Evolutionary conservation across 2,113 vertebrate genomes (phyloP).

Genomic region (Strix uralensis): DNA sequence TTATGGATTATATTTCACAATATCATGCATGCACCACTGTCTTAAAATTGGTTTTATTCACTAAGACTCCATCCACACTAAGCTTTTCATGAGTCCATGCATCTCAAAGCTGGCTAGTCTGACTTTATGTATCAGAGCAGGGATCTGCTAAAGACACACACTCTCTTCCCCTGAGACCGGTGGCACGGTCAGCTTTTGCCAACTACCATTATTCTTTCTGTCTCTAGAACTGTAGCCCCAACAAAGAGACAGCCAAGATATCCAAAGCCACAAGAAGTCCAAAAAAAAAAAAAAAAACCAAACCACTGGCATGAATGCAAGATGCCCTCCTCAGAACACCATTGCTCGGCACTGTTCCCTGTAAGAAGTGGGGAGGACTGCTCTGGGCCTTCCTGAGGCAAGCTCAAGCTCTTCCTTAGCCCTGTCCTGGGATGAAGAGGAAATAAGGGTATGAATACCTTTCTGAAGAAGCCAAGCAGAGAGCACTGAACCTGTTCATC

Average conservation of each 20-base stretch:
- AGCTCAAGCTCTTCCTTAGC: neutral
- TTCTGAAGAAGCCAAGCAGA: neutral
- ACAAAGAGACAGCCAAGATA: neutral
- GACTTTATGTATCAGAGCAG: neutral
- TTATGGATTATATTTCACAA: neutral
- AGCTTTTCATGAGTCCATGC: neutral
- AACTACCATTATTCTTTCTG: neutral
- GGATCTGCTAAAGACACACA: fast-evolving
- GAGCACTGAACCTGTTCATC: neutral
- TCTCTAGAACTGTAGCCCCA: neutral
- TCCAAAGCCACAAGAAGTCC: neutral
- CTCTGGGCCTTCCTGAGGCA: neutral
- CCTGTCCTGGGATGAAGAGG: neutral
- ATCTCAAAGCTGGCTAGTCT: neutral
- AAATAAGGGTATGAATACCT: neutral
- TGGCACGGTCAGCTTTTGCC: neutral
- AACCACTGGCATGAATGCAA: neutral
- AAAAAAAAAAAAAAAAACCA: neutral
- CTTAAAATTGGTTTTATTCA: neutral
- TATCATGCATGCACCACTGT: neutral
- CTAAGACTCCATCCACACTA: neutral
- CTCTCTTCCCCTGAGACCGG: neutral
- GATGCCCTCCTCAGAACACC: neutral
- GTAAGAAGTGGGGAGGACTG: neutral
- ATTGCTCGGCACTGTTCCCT: neutral